Conservation (phyloP, 2,113 vertebrate genomes). For the Scomber scombrus region DNA sequence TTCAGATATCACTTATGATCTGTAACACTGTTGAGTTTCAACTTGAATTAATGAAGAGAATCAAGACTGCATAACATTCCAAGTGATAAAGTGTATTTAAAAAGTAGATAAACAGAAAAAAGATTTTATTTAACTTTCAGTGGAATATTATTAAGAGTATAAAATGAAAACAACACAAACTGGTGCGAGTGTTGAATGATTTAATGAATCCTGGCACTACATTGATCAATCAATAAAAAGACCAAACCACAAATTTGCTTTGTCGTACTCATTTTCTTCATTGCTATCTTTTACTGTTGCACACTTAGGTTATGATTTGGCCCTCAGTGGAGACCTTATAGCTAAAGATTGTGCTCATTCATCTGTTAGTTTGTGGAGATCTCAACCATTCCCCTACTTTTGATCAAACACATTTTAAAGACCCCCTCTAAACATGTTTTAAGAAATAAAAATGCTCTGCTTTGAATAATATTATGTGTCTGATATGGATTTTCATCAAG, state of each 20-base stretch:
- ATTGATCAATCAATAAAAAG: slow-evolving; percentile 70
- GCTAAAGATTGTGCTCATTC: neutral
- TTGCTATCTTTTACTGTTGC: neutral
- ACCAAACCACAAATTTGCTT: slow-evolving; percentile 46
- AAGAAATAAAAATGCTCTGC: too few relatives aligned
- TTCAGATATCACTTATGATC: slow-evolving; percentile 52
- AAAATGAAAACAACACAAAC: slow-evolving; percentile 37
- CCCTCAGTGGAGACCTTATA: neutral
- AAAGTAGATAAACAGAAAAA: neutral
- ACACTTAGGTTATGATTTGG: neutral
- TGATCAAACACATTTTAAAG: neutral
- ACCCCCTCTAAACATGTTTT: neutral
- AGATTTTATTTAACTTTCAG: slow-evolving; percentile 22
- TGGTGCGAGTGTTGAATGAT: slow-evolving; percentile 64
- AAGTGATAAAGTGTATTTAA: slow-evolving; percentile 30
- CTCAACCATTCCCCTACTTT: neutral
- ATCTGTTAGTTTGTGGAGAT: neutral
- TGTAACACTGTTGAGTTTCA: slow-evolving; percentile 50
- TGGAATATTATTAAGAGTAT: slow-evolving; percentile 21
- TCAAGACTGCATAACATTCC: slow-evolving; percentile 61
- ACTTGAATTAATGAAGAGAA: slow-evolving; percentile 28
- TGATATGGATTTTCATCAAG: neutral
- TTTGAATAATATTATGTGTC: too few relatives aligned
- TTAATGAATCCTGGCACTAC: slow-evolving; percentile 59
- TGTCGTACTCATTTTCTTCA: slow-evolving; percentile 16